Evolutionary conservation across 2,797 vertebrate species (phyloP).

Genomic region (Labroides dimidiatus): DNA sequence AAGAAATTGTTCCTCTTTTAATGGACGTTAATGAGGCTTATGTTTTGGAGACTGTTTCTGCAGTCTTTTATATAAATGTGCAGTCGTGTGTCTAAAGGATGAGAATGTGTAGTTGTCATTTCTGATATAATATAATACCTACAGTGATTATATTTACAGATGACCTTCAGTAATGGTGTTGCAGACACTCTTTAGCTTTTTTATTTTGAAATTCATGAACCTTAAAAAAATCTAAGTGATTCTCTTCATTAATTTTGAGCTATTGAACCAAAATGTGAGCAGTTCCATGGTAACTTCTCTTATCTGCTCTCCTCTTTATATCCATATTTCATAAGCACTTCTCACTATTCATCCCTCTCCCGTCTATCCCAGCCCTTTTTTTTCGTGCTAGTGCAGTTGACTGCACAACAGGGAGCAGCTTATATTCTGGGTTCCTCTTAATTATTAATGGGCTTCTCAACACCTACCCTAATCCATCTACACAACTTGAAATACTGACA

Average conservation of each 20-base stretch:
- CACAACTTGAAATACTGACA: constrained; percentile 62
- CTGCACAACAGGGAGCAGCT: constrained; percentile 78
- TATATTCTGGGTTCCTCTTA: constrained; percentile 74
- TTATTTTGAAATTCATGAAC: background rate
- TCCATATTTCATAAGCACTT: constrained; percentile 81
- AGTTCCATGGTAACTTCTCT: constrained; percentile 62
- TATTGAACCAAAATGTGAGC: constrained; percentile 61
- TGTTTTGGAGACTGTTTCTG: constrained; percentile 44
- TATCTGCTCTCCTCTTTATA: constrained; percentile 64
- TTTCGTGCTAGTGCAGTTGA: constrained; percentile 69
- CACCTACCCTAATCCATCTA: constrained; percentile 68
- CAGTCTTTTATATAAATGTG: constrained; percentile 30
- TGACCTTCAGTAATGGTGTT: constrained; percentile 2
- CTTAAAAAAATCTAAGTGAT: background rate
- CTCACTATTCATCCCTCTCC: constrained; percentile 63
- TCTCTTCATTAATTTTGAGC: constrained; percentile 13
- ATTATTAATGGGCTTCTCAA: constrained; percentile 76
- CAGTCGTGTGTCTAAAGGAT: constrained; percentile 18
- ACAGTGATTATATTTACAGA: constrained; percentile 9
- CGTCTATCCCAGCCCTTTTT: constrained; percentile 56
- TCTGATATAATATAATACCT: constrained; percentile 11
- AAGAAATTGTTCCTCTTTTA: constrained; percentile 44
- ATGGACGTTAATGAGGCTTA: constrained; percentile 55
- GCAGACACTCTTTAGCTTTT: constrained; percentile 3
- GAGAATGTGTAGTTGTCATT: constrained; percentile 13